Evolutionary conservation across 2,797 vertebrate species (phyloP), one percentile per base, ranked within the genome.

Genomic region (Notoglanidium macrostoma): DNA sequence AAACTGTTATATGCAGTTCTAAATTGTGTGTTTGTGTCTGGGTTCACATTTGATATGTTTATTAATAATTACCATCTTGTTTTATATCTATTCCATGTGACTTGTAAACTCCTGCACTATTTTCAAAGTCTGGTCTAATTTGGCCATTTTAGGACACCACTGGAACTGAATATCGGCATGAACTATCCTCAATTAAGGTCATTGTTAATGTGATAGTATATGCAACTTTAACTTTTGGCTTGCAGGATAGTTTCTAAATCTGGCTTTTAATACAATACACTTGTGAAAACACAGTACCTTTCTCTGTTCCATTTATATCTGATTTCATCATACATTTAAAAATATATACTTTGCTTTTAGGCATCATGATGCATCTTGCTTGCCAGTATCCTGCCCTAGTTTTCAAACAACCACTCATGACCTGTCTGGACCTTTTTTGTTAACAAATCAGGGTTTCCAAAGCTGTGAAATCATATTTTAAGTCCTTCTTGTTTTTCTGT

Each of bases 311-410:
- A 61, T 61, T 80, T 80, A 15, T 44, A 61, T 26, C 21, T 61
- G 54, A 35, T 80, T 80, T 44, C 21, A 59, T 15, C 19, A 61
- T 26, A 40, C 14, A 80, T 80, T 14, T 80, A 26, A 40, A 57
- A 59, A 80, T 61, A 61, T 40, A 44, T 61, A 40, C 26, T 80
- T 26, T 80, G 32, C 54, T 61, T 32, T 40, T 32, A 55, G 49
- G 49, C n/a, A 54, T 55, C 1, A 77, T 78, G 51, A 32, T 29
- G 51, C 23, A 29, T 55, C 29, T 10, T 61, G 44, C 57, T 61
- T 80, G 35, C 23, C 32, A 55, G 7, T 77, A 78, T 57, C 51
- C 78, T 80, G 78, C 55, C 55, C 21, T 40, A 61, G 78, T 44
- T 61, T 80, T 44, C 57, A 80, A 80, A 46, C 78, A 26, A 61